A percentile compares a stretch with the other conserved stretches of the same genome.
These are phyloP conservation scores for Sarcophaga subvicina DNA, from an alignment of 2,888 invertebrate species.

Conservation along the genomic window DNA sequence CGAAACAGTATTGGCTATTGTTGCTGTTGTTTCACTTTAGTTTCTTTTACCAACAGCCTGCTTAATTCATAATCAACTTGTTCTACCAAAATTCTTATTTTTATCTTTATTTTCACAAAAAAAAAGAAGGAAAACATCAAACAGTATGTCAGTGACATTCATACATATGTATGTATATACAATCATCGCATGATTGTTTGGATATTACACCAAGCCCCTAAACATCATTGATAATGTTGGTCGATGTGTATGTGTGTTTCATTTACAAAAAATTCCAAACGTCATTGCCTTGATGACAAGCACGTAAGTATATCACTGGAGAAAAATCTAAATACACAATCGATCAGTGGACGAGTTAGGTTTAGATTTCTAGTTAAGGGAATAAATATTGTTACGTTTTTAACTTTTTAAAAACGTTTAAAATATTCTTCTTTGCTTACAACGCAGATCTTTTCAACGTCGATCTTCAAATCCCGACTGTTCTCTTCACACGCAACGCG, in stretches of 20 bases:
- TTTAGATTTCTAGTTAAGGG: too few relatives aligned
- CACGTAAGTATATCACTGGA: background rate
- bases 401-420: too few relatives aligned
- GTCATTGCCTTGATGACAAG: background rate
- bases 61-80: slow-evolving; percentile 65
- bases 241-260: background rate
- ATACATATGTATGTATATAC: background rate
- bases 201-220: slow-evolving; percentile 52
- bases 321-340: background rate
- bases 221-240: slow-evolving; percentile 3
- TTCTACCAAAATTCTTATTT: slow-evolving; percentile 64
- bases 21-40: slow-evolving; percentile 26
- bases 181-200: background rate
- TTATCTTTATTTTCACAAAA: slow-evolving; percentile 40
- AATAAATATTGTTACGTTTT: too few relatives aligned
- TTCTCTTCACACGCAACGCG: too few relatives aligned
- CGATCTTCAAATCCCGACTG: too few relatives aligned
- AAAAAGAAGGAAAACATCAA: too few relatives aligned
- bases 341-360: too few relatives aligned
- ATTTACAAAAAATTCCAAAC: background rate
- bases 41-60: slow-evolving; percentile 66
- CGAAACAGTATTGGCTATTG: slow-evolving; percentile 32
- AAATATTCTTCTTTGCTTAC: too few relatives aligned
- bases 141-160: too few relatives aligned
- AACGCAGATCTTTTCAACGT: too few relatives aligned